These are phyloP conservation scores for Phoenicopterus ruber DNA, from an alignment of 2,113 vertebrate species.

Conservation along the genomic window DNA sequence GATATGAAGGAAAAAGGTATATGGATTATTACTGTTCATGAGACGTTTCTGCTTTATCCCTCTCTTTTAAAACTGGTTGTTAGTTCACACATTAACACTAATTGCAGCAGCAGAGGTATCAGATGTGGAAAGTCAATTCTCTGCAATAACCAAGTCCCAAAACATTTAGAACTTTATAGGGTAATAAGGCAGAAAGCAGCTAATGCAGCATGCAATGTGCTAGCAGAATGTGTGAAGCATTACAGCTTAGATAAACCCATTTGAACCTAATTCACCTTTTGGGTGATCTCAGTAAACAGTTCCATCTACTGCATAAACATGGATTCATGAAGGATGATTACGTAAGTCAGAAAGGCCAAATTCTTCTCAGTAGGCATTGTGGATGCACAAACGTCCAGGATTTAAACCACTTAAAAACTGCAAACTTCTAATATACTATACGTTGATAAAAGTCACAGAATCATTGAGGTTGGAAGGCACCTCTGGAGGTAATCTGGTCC, in stretches of 20 bases:
- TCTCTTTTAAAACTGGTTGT: background rate
- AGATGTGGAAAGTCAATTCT: constrained; percentile 25
- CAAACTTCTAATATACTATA: background rate
- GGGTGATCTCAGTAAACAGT: background rate
- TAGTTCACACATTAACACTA: constrained; percentile 32
- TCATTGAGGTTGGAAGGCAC: background rate
- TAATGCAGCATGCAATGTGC: background rate
- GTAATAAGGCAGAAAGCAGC: constrained; percentile 40
- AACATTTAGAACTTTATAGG: constrained; percentile 12
- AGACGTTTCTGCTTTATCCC: background rate
- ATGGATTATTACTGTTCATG: background rate
- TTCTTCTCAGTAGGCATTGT: background rate
- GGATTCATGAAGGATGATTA: background rate
- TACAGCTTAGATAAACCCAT: background rate
- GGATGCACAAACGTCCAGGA: background rate
- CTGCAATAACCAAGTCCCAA: background rate
- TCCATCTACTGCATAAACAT: background rate
- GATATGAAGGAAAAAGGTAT: background rate
- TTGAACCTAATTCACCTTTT: constrained; percentile 16
- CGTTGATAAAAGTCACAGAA: background rate
- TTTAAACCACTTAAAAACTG: background rate
- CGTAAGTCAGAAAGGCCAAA: background rate
- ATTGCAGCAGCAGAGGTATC: constrained; percentile 23
- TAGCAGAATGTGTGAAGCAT: background rate
- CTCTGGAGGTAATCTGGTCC: background rate